These are phyloP conservation scores for Clusia tigrina DNA, from an alignment of 2,888 invertebrate species.

Conservation along the genomic window DNA sequence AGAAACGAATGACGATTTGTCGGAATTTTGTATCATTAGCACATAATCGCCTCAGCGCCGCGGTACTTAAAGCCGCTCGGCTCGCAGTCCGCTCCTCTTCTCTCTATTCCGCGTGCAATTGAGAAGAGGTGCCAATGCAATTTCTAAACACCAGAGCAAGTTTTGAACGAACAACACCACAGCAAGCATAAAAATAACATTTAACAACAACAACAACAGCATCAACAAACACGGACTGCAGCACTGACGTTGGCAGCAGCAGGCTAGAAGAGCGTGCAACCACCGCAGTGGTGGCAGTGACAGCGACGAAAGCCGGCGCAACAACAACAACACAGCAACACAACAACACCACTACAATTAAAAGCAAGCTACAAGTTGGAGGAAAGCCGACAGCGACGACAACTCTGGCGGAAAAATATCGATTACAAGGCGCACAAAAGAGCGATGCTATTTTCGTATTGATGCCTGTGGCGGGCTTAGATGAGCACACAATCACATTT, in stretches of 20 bases:
- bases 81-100: too few species aligned
- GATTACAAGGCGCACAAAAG: not conserved
- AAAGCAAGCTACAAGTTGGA: not conserved
- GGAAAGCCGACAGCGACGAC: too few species aligned
- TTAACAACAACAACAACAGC: constrained; percentile 25
- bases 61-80: too few species aligned
- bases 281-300: too few species aligned
- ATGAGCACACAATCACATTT: not conserved
- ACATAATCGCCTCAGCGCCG: constrained; percentile 16
- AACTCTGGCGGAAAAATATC: constrained; percentile 4
- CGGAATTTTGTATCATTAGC: constrained; percentile 37
- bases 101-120: too few species aligned
- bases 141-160: not conserved
- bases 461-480: constrained; percentile 3
- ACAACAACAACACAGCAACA: constrained; percentile 9
- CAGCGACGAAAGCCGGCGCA: too few species aligned
- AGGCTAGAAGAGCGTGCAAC: not conserved
- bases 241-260: not conserved
- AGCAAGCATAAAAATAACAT: too few species aligned
- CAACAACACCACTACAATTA: constrained; percentile 13
- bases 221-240: constrained; percentile 2
- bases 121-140: constrained; percentile 10
- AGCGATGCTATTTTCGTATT: constrained; percentile 1
- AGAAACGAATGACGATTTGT: not conserved
- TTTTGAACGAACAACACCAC: not conserved